Percentiles rank a stretch among this genome's conserved stretches.
These are phyloP conservation scores for Heteronetta atricapilla DNA, from an alignment of 2,113 vertebrate genomes.

Conservation along the genomic window DNA sequence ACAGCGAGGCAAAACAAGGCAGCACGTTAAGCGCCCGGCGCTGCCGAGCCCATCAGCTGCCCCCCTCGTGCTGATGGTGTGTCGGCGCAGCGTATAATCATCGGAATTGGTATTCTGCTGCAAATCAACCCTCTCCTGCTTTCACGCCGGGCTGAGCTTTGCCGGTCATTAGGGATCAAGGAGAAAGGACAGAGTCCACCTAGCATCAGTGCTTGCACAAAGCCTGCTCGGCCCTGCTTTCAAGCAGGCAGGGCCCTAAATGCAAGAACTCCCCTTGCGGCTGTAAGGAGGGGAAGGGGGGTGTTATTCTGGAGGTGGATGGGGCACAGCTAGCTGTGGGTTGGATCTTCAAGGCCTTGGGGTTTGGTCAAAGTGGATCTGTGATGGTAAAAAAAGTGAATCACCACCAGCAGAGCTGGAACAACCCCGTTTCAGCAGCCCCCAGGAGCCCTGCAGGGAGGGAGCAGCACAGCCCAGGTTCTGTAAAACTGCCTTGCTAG, in stretches of 20 bases:
- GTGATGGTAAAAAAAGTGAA: neutral
- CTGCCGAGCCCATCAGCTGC: constrained; percentile 1
- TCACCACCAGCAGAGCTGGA: neutral
- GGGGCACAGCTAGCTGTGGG: neutral
- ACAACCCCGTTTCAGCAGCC: rapidly evolving
- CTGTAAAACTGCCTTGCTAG: neutral
- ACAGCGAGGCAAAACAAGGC: constrained; percentile 24
- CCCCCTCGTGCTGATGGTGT: neutral
- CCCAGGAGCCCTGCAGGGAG: neutral
- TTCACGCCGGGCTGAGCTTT: neutral
- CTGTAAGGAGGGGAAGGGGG: neutral
- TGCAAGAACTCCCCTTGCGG: rapidly evolving
- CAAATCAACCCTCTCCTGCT: neutral
- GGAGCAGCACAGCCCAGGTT: neutral
- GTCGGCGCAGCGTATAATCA: constrained; percentile 31
- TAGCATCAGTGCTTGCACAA: rapidly evolving
- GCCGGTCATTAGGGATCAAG: neutral
- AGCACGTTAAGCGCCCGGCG: neutral
- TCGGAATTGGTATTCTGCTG: constrained; percentile 20
- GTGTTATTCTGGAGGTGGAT: neutral
- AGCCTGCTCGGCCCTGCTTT: neutral
- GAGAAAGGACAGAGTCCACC: neutral
- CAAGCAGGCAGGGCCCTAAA: neutral
- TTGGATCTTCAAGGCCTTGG: neutral
- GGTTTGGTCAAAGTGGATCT: neutral